Conservation (phyloP, 1,140 invertebrate species). For the Gyrodactylus bullatarudis region DNA sequence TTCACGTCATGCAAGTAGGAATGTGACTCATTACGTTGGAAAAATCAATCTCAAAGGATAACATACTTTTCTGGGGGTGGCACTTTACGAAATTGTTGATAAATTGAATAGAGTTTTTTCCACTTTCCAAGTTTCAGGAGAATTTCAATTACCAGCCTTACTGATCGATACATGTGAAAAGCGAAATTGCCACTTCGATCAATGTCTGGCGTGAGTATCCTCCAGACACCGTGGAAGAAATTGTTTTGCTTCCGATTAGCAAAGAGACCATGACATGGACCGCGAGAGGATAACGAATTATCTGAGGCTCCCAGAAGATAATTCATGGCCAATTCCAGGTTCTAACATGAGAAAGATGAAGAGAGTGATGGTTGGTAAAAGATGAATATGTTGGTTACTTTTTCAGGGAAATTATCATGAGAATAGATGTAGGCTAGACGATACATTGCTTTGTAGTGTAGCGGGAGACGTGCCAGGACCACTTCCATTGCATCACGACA, state of each 20-base stretch:
- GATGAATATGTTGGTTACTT: not conserved
- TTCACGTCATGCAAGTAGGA: too few species aligned
- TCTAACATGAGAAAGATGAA: not conserved
- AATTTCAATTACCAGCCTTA: slow-evolving; percentile 42
- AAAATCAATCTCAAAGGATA: too few species aligned
- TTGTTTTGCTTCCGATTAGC: not conserved
- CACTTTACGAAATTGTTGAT: not conserved
- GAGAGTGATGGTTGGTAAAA: not conserved
- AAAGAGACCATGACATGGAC: not conserved
- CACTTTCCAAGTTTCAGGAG: slow-evolving; percentile 40
- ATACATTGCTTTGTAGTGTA: slow-evolving; percentile 67
- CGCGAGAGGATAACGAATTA: not conserved
- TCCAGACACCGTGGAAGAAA: slow-evolving; percentile 40
- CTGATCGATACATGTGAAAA: slow-evolving; percentile 49
- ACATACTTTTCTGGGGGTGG: not conserved
- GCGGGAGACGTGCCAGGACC: slow-evolving; percentile 44
- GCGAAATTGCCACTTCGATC: slow-evolving; percentile 60
- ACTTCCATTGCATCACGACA: slow-evolving; percentile 33
- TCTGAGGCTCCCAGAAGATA: not conserved
- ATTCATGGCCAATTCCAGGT: not conserved
- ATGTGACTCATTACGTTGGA: too few species aligned
- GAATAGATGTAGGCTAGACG: slow-evolving; percentile 47
- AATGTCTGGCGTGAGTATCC: slow-evolving; percentile 51
- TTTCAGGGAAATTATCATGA: slow-evolving; percentile 15
- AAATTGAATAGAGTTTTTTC: slow-evolving; percentile 14